These are phyloP conservation scores for Lophotriccus pileatus DNA, from an alignment of 2,797 vertebrate species.

Conservation along the genomic window DNA sequence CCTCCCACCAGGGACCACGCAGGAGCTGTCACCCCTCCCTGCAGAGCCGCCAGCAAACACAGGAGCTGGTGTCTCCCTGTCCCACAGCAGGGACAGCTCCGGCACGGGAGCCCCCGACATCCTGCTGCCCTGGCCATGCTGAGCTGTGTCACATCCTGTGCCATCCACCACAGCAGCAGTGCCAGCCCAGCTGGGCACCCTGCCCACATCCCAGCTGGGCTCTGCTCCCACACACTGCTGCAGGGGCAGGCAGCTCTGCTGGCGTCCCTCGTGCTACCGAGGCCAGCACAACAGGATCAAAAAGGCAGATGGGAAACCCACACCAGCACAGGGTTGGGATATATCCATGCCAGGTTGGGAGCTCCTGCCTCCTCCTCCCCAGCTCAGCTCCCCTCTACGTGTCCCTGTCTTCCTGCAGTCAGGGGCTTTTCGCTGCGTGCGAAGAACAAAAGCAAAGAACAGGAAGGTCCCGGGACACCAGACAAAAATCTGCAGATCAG, in stretches of 20 bases:
- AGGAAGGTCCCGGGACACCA: not conserved
- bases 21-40: not conserved
- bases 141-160: not conserved
- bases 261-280: fast-evolving
- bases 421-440: fast-evolving
- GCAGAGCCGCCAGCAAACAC: not conserved
- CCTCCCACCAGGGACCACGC: not conserved
- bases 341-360: not conserved
- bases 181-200: not conserved
- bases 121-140: fast-evolving
- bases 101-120: fast-evolving
- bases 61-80: not conserved
- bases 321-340: not conserved
- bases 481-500: not conserved
- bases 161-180: fast-evolving
- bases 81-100: fast-evolving
- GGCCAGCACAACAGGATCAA: fast-evolving
- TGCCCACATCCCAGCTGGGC: fast-evolving
- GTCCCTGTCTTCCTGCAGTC: fast-evolving
- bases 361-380: not conserved
- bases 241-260: fast-evolving
- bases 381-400: fast-evolving
- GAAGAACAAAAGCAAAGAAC: not conserved
- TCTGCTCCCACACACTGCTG: fast-evolving
- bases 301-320: not conserved